phyloP scores from a whole-genome alignment of 2,888 invertebrate genomes.

The Kuschelorhynchus macadamiae region DNA sequence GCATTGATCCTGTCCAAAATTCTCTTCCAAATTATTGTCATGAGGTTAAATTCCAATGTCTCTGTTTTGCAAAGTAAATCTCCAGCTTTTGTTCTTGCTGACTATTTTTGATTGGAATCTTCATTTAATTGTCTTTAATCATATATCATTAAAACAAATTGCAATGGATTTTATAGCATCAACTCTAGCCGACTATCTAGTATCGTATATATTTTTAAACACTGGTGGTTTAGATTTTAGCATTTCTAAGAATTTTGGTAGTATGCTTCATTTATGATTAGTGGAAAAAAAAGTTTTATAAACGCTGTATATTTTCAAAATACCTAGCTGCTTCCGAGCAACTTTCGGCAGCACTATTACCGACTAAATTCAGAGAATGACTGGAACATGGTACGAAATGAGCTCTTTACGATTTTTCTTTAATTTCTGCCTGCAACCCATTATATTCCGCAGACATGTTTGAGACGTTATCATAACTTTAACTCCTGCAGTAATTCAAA shows the following conservation, averaged over 20 bases:
- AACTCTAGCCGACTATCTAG: constrained; percentile 4
- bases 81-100: background rate
- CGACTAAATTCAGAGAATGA: background rate
- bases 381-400: background rate
- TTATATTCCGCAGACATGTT: too few species aligned
- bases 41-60: constrained; percentile 11
- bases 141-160: background rate
- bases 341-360: constrained; percentile 4
- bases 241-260: background rate
- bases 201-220: too few species aligned
- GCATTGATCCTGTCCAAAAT: constrained; percentile 8
- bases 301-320: constrained; percentile 5
- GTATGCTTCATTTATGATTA: background rate
- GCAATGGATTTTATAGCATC: constrained; percentile 6
- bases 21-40: constrained; percentile 6
- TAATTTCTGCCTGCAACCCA: too few species aligned
- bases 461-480: too few species aligned
- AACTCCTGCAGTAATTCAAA: too few species aligned
- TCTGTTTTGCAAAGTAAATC: background rate
- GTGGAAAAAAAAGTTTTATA: background rate
- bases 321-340: constrained; percentile 1
- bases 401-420: background rate
- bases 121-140: constrained; percentile 1
- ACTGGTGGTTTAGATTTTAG: too few species aligned
- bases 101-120: background rate